Base-by-base conservation (phyloP, 2,888 invertebrate genomes). In the Xanthia togata region DNA sequence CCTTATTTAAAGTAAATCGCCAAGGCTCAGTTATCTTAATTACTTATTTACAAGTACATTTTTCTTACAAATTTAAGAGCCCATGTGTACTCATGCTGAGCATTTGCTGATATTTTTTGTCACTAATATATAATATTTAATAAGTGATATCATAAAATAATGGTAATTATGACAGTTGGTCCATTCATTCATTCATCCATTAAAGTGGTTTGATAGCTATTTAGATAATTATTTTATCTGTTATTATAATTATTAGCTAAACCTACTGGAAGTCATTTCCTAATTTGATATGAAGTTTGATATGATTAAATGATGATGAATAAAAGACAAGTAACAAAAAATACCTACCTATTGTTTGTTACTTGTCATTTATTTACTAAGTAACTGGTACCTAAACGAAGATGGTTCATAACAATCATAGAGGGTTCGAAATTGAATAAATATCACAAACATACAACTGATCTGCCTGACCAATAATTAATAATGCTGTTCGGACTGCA, bases 221-320 rank as follows among this genome's bases (percentile, higher is more conserved):
- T 60, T 1, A 31, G 23, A 41, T 73, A 47, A 14, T 8, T 50
- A n/a, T 50, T 41, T 50, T 74, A 60, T 62, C 53, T 62, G 44
- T 11, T n/a, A 17, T 14, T 20, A 53, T 50, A 41, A 50, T 60
- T 44, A 50, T 60, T 44, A 62, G 41, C 6, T 63, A 53, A 76
- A 31, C 17, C 8, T 41, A 44, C 55, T 55, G 0, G 4, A 23
- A 62, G 17, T 53, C 0, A 35, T 75, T 63, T 75, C 35, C n/a
- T 35, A 26, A 31, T 41, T n/a, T 62, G 76, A 75, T 76, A 75
- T 35, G 8, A 50, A 26, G n/a, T 41, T n/a, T 62, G 76, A 75
- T 76, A 75, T 35, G 8, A 50, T 6, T 2, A 0, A 31, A 31
- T 31, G 31, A 31, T 31, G 31, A 31, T 31, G 31, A 31, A 31